phyloP scores from a whole-genome alignment of 2,888 invertebrate genomes.

The Ypsolopha sequella region DNA sequence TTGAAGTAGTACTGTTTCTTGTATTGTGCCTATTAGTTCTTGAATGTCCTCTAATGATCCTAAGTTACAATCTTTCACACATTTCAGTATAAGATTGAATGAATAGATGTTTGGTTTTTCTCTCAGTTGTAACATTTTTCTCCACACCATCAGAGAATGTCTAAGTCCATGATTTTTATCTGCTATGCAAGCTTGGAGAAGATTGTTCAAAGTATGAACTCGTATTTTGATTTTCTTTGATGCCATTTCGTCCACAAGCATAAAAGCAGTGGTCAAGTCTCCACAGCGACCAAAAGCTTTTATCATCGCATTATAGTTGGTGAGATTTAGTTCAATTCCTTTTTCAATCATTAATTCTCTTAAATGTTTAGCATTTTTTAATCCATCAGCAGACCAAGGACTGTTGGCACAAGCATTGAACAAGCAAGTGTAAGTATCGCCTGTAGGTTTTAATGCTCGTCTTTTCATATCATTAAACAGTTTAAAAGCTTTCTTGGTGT shows the following conservation, averaged over 20 bases:
- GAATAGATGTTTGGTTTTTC: slow-evolving; percentile 78
- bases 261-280: slow-evolving; percentile 82
- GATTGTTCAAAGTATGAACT: slow-evolving; percentile 80
- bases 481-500: slow-evolving; percentile 87
- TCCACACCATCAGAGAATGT: slow-evolving; percentile 88
- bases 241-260: slow-evolving; percentile 87
- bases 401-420: slow-evolving; percentile 92
- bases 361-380: slow-evolving; percentile 76
- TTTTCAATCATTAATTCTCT: slow-evolving; percentile 78
- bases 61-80: slow-evolving; percentile 84
- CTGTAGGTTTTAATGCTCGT: slow-evolving; percentile 75
- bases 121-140: slow-evolving; percentile 77
- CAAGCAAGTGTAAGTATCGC: slow-evolving; percentile 84
- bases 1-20: slow-evolving; percentile 23
- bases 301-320: slow-evolving; percentile 90
- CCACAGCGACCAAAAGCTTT: slow-evolving; percentile 91
- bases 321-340: slow-evolving; percentile 76
- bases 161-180: slow-evolving; percentile 85
- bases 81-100: slow-evolving; percentile 85
- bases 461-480: slow-evolving; percentile 88
- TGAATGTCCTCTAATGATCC: slow-evolving; percentile 74
- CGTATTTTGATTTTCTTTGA: slow-evolving; percentile 72
- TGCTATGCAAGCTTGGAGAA: slow-evolving; percentile 87
- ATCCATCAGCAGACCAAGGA: slow-evolving; percentile 75
- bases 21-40: slow-evolving; percentile 50